Conservation (phyloP, 2,113 vertebrate genomes). For the Sphyrna mokarran region DNA sequence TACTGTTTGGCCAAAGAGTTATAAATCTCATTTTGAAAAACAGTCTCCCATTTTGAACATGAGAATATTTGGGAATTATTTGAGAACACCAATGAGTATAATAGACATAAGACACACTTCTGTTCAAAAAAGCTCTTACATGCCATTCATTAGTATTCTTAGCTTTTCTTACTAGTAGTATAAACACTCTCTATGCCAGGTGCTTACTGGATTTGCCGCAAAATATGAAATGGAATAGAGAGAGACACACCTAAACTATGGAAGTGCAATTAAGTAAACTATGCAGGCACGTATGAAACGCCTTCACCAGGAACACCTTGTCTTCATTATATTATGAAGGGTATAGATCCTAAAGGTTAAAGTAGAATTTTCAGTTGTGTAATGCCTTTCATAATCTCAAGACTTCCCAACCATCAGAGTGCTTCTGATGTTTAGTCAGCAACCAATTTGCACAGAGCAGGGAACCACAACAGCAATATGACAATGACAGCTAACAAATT, state of each 20-base stretch:
- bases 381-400: not conserved
- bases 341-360: not conserved
- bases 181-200: not conserved
- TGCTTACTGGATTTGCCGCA: not conserved
- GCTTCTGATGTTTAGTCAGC: not conserved
- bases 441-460: not conserved
- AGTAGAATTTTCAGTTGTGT: not conserved
- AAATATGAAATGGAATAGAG: slow-evolving; percentile 7
- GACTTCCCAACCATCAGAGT: not conserved
- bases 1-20: not conserved
- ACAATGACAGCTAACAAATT: not conserved
- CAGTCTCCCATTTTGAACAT: not conserved
- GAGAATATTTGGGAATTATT: slow-evolving; percentile 6
- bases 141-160: not conserved
- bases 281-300: not conserved
- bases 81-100: not conserved
- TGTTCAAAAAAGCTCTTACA: not conserved
- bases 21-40: not conserved
- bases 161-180: not conserved
- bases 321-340: not conserved
- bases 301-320: not conserved
- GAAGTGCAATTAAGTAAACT: not conserved
- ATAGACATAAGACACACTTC: not conserved
- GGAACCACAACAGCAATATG: not conserved
- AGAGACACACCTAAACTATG: not conserved